Conservation (phyloP, 2,888 invertebrate species). For the Argyresthia albistria region DNA sequence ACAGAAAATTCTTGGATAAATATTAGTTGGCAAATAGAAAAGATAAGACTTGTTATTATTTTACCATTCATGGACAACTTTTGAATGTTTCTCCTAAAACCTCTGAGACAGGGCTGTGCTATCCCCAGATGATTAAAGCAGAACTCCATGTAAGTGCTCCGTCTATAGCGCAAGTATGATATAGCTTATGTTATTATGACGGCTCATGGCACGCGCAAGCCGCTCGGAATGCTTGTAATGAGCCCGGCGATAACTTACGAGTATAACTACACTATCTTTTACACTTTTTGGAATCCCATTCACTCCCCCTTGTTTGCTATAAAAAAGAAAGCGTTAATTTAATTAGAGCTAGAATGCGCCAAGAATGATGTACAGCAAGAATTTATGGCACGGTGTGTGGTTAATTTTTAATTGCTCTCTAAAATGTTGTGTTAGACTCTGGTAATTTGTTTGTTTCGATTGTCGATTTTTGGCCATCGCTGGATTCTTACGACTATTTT, state of each 20-base stretch:
- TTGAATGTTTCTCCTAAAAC: too few species aligned
- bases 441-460: background rate
- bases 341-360: conserved; percentile 52
- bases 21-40: too few species aligned
- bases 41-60: too few species aligned
- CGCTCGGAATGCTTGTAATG: conserved; percentile 51
- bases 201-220: conserved; percentile 23
- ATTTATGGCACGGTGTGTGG: conserved; percentile 24
- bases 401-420: conserved; percentile 17
- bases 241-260: conserved; percentile 43
- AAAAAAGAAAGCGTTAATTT: conserved; percentile 55
- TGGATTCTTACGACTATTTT: too few species aligned
- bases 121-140: conserved; percentile 10
- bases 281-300: conserved; percentile 61
- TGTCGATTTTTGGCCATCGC: background rate
- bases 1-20: too few species aligned
- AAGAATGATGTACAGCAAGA: conserved; percentile 43
- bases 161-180: conserved; percentile 3
- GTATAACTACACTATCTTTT: conserved; percentile 48
- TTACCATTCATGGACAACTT: too few species aligned
- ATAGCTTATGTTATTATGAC: conserved; percentile 14
- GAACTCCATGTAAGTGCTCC: background rate
- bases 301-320: conserved; percentile 44
- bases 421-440: conserved; percentile 11
- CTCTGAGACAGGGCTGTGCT: too few species aligned